Evolutionary conservation across 2,797 vertebrate genomes (phyloP).

Genomic region (Euthynnus affinis): DNA sequence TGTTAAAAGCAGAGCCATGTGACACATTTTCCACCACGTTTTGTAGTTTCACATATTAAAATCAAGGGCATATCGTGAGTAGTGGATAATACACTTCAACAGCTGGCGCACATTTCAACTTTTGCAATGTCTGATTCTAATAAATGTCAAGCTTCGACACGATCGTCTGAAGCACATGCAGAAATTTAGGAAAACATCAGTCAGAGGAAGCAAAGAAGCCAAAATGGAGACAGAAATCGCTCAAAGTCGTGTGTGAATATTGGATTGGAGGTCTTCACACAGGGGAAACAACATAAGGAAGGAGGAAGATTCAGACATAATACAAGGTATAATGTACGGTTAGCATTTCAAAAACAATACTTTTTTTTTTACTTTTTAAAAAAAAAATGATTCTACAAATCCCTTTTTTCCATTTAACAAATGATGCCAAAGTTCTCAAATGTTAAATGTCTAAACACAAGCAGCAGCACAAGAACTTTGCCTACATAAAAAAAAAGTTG

Average conservation of each 20-base stretch:
- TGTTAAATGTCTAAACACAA: not conserved
- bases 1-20: not conserved
- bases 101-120: not conserved
- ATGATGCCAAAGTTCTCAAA: not conserved
- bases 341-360: not conserved
- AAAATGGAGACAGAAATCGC: not conserved
- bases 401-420: not conserved
- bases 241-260: slow-evolving; percentile 8
- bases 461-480: not conserved
- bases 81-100: not conserved
- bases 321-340: not conserved
- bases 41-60: slow-evolving; percentile 16
- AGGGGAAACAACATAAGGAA: not conserved
- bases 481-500: not conserved
- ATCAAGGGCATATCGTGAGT: not conserved
- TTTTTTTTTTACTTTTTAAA: no score
- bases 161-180: not conserved
- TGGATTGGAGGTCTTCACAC: not conserved
- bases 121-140: slow-evolving; percentile 22
- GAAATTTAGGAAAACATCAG: not conserved
- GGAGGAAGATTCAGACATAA: not conserved
- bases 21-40: slow-evolving; percentile 23
- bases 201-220: slow-evolving; percentile 5
- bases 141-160: slow-evolving; percentile 25
- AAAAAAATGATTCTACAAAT: not conserved